Percentiles rank a stretch among this genome's conserved stretches.
phyloP scores from a whole-genome alignment of 2,888 invertebrate species.

The Zele albiditarsus region DNA sequence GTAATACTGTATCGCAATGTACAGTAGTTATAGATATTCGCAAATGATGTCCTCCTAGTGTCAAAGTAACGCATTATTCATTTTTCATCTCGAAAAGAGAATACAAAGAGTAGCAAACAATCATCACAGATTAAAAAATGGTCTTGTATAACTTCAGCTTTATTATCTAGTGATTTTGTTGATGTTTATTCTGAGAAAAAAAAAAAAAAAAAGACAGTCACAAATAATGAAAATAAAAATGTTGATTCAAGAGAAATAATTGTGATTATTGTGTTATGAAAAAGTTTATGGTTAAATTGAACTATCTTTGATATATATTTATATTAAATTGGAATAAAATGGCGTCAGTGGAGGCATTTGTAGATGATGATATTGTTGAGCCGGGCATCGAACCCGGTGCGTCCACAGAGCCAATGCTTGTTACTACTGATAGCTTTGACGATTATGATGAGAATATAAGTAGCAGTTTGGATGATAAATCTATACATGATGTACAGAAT shows the following conservation, averaged over 20 bases:
- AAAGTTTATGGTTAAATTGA: background rate
- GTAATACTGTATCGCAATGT: too few relatives aligned
- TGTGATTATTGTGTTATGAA: background rate
- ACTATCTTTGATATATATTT: background rate
- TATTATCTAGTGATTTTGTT: background rate
- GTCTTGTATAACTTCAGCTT: too few relatives aligned
- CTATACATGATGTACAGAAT: slow-evolving; percentile 67
- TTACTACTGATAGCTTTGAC: slow-evolving; percentile 82
- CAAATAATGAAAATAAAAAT: background rate
- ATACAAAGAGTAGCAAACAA: too few relatives aligned
- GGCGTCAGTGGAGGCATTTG: slow-evolving; percentile 59
- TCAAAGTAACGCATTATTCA: too few relatives aligned
- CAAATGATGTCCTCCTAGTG: too few relatives aligned
- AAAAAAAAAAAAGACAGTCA: background rate
- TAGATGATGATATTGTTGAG: slow-evolving; percentile 64
- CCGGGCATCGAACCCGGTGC: slow-evolving; percentile 76
- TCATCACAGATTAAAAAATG: too few relatives aligned
- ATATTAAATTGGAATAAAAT: slow-evolving; percentile 46
- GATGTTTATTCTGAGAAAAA: too few relatives aligned
- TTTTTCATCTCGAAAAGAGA: too few relatives aligned
- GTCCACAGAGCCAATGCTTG: slow-evolving; percentile 79
- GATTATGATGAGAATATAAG: slow-evolving; percentile 81
- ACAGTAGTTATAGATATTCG: too few relatives aligned
- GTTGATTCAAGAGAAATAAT: background rate
- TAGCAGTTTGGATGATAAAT: slow-evolving; percentile 77